Evolutionary conservation across 2,888 invertebrate genomes (phyloP), one percentile per base, ranked within the genome.

Genomic region (Drymonia ruficornis): DNA sequence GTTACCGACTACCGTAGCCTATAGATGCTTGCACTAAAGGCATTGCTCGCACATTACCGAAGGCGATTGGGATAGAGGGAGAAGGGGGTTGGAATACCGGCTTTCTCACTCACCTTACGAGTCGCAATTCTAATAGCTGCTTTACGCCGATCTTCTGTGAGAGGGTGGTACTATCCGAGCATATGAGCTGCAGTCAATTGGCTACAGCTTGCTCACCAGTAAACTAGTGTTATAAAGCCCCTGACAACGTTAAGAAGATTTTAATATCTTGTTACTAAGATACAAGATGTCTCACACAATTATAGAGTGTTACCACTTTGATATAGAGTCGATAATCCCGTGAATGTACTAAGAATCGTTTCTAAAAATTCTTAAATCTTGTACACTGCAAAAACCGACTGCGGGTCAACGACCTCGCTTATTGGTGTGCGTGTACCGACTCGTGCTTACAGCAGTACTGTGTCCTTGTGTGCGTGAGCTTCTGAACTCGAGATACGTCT

Each of bases 381-480:
- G 43, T 62, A 59, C 61, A 57, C 75, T 76, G 80, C 81, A 81
- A 81, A 83, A 81, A 80, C 69, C 65, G 70, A 60, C 56, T 53
- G 66, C 54, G 78, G 81, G 84, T 81, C 83, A 73, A 63, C 71
- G 81, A 82, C 78, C 83, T 66, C 23, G 43, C 2, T 31, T 51
- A 12, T 50, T 34, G 60, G 58, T 74, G 71, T 65, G 68, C 55
- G 57, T 46, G 61, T 60, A 42, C 49, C 62, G 62, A 63, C 59
- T 16, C 56, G 54, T 52, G 13, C 28, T 12, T 50, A 64, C 57
- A 53, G 18, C 53, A 16, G 15, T 13, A 12, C 13, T 31, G 0
- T 60, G 6, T 56, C 1, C 23, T 15, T 53, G 59, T 55, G 53
- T 55, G 56, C 49, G 52, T 44, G 38, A 52, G 45, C 45, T 23